These are phyloP conservation scores for Silurus glanis DNA, from an alignment of 2,113 vertebrate genomes.

Conservation along the genomic window DNA sequence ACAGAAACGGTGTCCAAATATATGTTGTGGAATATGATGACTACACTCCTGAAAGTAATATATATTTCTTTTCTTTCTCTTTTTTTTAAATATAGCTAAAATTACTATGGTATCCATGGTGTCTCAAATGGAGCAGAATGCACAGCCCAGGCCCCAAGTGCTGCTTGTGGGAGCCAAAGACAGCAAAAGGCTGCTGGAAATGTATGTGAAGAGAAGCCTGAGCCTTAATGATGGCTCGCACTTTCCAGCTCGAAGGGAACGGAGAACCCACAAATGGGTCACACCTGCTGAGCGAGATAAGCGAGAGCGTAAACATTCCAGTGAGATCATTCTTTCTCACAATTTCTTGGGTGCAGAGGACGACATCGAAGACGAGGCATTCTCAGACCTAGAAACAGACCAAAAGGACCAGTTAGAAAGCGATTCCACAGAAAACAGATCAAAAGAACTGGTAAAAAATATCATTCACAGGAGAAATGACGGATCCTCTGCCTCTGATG, in stretches of 20 bases:
- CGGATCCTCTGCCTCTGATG: slow-evolving; percentile 12
- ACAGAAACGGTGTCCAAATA: neutral
- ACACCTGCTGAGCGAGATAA: slow-evolving; percentile 37
- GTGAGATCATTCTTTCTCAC: slow-evolving; percentile 60
- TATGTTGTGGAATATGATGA: neutral
- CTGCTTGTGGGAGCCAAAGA: slow-evolving; percentile 71
- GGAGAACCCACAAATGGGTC: slow-evolving; percentile 49
- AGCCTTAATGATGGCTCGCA: slow-evolving; percentile 66
- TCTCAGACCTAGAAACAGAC: slow-evolving; percentile 2
- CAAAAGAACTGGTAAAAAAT: slow-evolving; percentile 24
- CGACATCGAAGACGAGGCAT: neutral
- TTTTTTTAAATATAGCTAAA: neutral
- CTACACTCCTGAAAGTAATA: neutral
- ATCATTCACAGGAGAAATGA: neutral
- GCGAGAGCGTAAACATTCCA: slow-evolving; percentile 62
- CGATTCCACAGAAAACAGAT: slow-evolving; percentile 16
- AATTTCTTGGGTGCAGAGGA: neutral
- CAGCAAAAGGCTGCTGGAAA: slow-evolving; percentile 74
- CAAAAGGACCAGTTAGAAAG: neutral
- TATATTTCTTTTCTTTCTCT: neutral
- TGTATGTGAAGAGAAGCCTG: slow-evolving; percentile 72
- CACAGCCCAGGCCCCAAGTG: slow-evolving; percentile 54
- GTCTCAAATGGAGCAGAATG: slow-evolving; percentile 49
- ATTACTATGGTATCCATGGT: slow-evolving; percentile 41
- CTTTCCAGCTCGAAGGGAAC: rapidly evolving